Base-by-base conservation (phyloP, 2,113 vertebrate species). In the Chroicocephalus ridibundus region DNA sequence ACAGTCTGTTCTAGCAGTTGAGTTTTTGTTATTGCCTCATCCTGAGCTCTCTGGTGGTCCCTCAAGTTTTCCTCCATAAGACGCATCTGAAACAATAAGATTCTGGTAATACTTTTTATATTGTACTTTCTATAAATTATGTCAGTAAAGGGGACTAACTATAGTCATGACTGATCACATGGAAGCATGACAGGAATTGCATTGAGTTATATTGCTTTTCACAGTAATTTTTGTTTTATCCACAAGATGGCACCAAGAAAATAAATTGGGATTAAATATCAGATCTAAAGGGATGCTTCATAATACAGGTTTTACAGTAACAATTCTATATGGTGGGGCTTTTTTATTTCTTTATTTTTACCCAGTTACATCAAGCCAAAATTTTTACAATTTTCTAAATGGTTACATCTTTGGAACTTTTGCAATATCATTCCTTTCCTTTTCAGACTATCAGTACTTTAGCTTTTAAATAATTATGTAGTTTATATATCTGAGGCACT, bases 1-100 rank as follows among this genome's bases (percentile, higher is more conserved):
- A 99, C 94, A 10, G 98, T 99, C 94, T 98, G 98, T 89, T 99
- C 98, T 94, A 99, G 95, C 57, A 96, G 97, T 84, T 98, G 98
- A 80, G 98, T 98, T 92, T 95, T 98, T 5, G 98, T 98, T 93
- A 98, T 86, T 0, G 98, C 98, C 64, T 99, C 99, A 12, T 99
- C 98, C 79, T 98, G 98, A 42, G 99, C 98, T 88, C 96, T 98
- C 95, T 98, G 98, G 97, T 98, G 97, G 91, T 98, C 98, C 31
- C 94, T 98, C 85, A 99, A 96, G 64, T 99, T 98, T 38, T 99
- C 99, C 84, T 99, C 98, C 95, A 98, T 97, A 29, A 96, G 97
- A 10, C 93, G 98, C 87, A 99, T 86, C 99, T 99, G 76, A 79
- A 98, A 95, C 7, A 68, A 47, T 15, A 93, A 85, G 13, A 44